Percentiles rank a stretch among this genome's conserved stretches.
These are phyloP conservation scores for Tetragonula carbonaria DNA, from an alignment of 2,888 invertebrate genomes.

Conservation along the genomic window DNA sequence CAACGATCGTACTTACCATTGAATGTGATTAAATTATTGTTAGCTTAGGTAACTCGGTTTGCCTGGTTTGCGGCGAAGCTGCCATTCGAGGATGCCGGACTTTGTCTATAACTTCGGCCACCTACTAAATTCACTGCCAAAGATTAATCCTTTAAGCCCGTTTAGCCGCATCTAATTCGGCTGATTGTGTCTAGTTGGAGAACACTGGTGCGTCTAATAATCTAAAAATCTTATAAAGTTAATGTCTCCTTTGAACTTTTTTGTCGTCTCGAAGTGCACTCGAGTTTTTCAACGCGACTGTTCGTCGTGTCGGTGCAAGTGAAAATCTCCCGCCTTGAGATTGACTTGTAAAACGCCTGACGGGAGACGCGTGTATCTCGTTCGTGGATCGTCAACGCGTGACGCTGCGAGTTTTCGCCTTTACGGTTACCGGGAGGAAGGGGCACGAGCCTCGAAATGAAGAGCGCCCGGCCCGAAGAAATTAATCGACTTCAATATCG, in stretches of 20 bases:
- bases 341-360: background rate
- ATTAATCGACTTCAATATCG: conserved; percentile 39
- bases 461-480: conserved; percentile 21
- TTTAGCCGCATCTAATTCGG: conserved; percentile 51
- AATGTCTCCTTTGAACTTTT: no score
- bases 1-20: conserved; percentile 53
- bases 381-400: conserved; percentile 20
- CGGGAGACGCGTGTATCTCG: conserved; percentile 1
- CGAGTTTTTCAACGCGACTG: no score
- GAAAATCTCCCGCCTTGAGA: background rate
- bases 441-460: conserved; percentile 23
- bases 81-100: conserved; percentile 54
- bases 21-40: conserved; percentile 68
- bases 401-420: conserved; percentile 29
- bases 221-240: conserved; percentile 2
- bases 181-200: conserved; percentile 47
- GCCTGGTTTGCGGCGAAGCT: conserved; percentile 21
- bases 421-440: background rate
- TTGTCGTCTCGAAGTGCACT: no score
- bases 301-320: no score
- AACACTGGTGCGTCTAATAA: conserved; percentile 56
- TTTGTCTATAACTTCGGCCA: conserved; percentile 66
- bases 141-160: conserved; percentile 67
- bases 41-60: conserved; percentile 55
- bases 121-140: conserved; percentile 66